Conservation (phyloP, 2,888 invertebrate species). For the Myathropa florea region DNA sequence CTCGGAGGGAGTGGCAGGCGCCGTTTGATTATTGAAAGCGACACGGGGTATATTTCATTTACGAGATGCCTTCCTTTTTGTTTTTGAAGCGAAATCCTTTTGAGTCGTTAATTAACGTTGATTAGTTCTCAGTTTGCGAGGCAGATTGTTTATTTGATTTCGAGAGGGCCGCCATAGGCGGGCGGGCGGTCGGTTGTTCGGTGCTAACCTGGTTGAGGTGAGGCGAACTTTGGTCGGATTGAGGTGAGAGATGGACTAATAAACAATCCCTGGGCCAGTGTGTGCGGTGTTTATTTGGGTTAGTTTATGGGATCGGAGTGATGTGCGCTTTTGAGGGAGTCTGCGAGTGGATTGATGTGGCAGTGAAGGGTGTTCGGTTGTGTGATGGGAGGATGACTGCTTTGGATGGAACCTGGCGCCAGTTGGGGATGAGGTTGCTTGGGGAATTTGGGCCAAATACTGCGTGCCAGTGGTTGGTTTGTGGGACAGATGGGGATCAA, state of each 20-base stretch:
- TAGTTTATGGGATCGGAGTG: conserved; percentile 33
- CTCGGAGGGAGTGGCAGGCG: conserved; percentile 51
- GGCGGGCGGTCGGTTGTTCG: neutral
- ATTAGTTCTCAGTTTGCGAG: conserved; percentile 55
- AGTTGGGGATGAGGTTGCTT: neutral
- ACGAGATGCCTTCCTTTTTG: conserved; percentile 12
- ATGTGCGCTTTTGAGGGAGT: conserved; percentile 34
- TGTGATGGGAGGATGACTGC: neutral
- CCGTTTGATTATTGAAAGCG: conserved; percentile 64
- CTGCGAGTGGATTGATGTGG: conserved; percentile 21
- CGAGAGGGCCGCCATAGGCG: neutral
- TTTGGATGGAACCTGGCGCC: neutral
- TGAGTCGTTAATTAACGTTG: conserved; percentile 68
- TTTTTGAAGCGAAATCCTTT: conserved; percentile 12
- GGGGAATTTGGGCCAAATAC: neutral
- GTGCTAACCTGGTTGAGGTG: conserved; percentile 27
- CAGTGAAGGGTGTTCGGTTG: neutral
- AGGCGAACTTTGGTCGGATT: conserved; percentile 30
- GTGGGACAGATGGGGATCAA: neutral
- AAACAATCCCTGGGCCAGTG: conserved; percentile 45
- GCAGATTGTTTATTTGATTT: conserved; percentile 59
- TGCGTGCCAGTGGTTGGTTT: neutral
- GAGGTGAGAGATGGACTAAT: conserved; percentile 64
- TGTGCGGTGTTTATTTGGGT: conserved; percentile 53
- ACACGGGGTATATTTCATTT: conserved; percentile 62